These are phyloP conservation scores for Podilymbus podiceps DNA, from an alignment of 2,113 vertebrate species.

Conservation along the genomic window DNA sequence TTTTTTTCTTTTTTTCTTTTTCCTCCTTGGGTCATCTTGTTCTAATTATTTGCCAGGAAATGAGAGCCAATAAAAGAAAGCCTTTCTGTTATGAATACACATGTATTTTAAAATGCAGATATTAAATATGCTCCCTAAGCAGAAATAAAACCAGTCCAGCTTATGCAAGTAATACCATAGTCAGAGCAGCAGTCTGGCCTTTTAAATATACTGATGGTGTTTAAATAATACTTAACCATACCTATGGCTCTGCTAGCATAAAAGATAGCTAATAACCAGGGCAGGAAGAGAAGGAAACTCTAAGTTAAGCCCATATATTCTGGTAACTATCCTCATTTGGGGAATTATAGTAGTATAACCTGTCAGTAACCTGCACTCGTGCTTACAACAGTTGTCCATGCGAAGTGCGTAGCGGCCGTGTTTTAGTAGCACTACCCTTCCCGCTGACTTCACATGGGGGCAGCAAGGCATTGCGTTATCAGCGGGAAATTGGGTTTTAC, in stretches of 20 bases:
- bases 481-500: fast-evolving
- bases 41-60: constrained; percentile 52
- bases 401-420: fast-evolving
- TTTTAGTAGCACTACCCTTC: neutral
- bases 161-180: neutral
- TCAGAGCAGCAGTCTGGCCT: neutral
- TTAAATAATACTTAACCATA: neutral
- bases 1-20: neutral
- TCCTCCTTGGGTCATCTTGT: neutral
- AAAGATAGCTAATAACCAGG: neutral
- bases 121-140: constrained; percentile 36
- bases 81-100: neutral
- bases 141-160: neutral
- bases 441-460: constrained; percentile 24
- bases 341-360: neutral
- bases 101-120: neutral
- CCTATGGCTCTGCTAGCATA: neutral
- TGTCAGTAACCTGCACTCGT: neutral
- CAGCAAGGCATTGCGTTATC: constrained; percentile 28
- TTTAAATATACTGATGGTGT: neutral
- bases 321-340: neutral
- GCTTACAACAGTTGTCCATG: neutral
- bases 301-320: neutral
- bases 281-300: neutral
- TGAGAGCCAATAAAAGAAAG: constrained; percentile 45